phyloP scores from a whole-genome alignment of 2,888 invertebrate genomes.

The Lasioglossum villosulum region DNA sequence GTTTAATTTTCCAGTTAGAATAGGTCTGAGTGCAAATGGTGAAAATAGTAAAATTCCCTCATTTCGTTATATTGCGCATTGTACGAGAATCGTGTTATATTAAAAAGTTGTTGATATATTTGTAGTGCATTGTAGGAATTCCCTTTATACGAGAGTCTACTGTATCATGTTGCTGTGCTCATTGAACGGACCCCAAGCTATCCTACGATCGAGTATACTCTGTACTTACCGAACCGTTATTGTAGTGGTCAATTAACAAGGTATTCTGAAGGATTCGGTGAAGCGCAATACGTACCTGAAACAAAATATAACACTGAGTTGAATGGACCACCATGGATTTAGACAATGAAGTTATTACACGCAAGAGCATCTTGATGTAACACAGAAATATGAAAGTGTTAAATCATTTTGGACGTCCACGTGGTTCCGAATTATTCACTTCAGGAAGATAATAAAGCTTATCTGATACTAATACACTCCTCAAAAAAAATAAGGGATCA shows the following conservation, averaged over 20 bases:
- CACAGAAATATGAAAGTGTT: not conserved
- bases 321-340: not conserved
- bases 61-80: no score
- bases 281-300: constrained; percentile 62
- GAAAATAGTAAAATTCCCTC: no score
- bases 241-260: constrained; percentile 53
- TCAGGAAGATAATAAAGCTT: not conserved
- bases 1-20: no score
- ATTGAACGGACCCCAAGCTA: not conserved
- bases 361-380: not conserved
- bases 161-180: not conserved
- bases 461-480: not conserved
- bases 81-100: no score
- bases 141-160: no score
- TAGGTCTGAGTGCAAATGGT: no score
- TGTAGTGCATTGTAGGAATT: no score
- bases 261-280: constrained; percentile 32
- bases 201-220: constrained; percentile 24
- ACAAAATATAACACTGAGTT: constrained; percentile 35
- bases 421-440: not conserved
- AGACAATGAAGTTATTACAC: not conserved
- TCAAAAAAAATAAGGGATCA: no score
- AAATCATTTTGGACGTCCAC: not conserved
- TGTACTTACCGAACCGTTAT: constrained; percentile 64
- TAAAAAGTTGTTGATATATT: no score